Base-by-base conservation (phyloP, 2,888 invertebrate genomes). In the Dryadula phaetusa region DNA sequence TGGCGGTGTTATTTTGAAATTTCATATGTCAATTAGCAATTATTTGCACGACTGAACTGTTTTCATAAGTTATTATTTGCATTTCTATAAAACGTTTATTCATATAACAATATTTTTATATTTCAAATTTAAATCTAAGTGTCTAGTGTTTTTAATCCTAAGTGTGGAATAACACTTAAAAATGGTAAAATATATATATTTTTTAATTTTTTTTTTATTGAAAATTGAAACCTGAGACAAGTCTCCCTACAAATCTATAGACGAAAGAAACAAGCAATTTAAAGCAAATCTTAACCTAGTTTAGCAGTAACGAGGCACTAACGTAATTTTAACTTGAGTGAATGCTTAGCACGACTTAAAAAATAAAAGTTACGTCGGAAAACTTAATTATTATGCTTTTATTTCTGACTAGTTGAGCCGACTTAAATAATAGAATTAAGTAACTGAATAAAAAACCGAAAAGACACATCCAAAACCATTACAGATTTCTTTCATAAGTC, bases 231-330 rank as follows among this genome's bases (percentile, higher is more conserved):
- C 10, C 28, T 16, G 28, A 16, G 28, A 52, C 4, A 18, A 28
- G 10, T 32, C 28, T 16, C 16, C 49, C 16, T 16, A 32, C 52
- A 28, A 52, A 52, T 52, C 28, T 16, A 52, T 40, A 22, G 22
- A 40, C n/a, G 7, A 25, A 56, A 56, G 40, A 56, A 56, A 56
- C 37, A 40, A 56, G 40, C 56, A 10, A 56, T 25, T 40, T 40
- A 56, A 40, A 56, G 56, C 22, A 40, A 40, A 10, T 40, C 40
- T 56, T 56, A 22, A 40, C 56, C 37, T 40, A 56, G 25, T 40
- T 56, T 56, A 25, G 56, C 16, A 25, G 25, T 56, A 40, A 56
- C 40, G 40, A 40, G 56, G 40, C 22, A 40, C 56, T 56, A 56
- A 40, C 10, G 56, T 40, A 22, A 56, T 56, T 56, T 40, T 22